These are phyloP conservation scores for Fulica atra DNA, from an alignment of 2,113 vertebrate genomes.

Conservation along the genomic window DNA sequence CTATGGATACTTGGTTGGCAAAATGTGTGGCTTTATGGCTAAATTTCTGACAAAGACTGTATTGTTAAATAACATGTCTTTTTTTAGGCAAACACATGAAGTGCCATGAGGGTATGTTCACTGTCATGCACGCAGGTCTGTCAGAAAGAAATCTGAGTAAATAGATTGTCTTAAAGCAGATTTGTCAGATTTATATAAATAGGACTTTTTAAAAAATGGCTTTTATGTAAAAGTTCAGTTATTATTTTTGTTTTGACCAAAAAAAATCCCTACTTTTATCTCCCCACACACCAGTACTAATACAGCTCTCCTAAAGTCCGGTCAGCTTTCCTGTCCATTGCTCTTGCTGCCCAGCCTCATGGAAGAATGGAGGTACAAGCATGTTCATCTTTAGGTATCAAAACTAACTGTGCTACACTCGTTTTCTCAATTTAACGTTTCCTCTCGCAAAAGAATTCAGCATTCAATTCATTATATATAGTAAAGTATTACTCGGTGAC, in stretches of 20 bases:
- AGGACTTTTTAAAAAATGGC: neutral
- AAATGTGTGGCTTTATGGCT: neutral
- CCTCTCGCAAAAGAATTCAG: neutral
- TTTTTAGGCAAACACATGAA: neutral
- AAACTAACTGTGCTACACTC: neutral
- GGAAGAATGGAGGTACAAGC: neutral
- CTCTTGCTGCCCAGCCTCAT: neutral
- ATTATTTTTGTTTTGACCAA: neutral
- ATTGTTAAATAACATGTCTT: neutral
- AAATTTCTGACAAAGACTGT: neutral
- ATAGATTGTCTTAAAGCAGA: neutral
- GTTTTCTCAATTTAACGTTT: neutral
- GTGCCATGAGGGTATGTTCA: neutral
- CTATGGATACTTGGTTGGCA: slow-evolving; percentile 34
- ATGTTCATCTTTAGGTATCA: neutral
- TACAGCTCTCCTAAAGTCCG: neutral
- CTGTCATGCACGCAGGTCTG: neutral
- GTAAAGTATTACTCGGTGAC: neutral
- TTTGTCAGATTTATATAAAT: neutral
- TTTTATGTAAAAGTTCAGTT: neutral
- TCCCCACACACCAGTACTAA: neutral
- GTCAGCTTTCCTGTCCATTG: neutral
- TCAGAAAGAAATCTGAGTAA: neutral
- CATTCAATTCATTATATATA: neutral
- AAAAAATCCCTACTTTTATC: neutral